A percentile compares a stretch with the other conserved stretches of the same genome.
These are phyloP conservation scores for Tragulus kanchil DNA, from an alignment of 2,113 vertebrate genomes.

Conservation along the genomic window DNA sequence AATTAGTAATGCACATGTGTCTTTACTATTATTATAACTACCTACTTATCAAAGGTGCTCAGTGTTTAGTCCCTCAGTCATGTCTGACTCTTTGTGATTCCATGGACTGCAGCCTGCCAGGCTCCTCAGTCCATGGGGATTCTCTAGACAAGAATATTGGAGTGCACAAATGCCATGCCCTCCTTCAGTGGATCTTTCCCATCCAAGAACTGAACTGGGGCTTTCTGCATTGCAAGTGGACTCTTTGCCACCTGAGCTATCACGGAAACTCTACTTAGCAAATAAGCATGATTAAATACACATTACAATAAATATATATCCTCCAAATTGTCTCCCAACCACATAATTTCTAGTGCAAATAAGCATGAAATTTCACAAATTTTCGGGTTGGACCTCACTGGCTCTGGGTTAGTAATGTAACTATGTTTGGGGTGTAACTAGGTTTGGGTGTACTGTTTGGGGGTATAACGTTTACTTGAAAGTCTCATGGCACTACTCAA, in stretches of 20 bases:
- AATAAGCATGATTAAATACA: slow-evolving; percentile 30
- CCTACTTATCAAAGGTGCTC: background rate
- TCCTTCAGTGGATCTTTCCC: too few species aligned
- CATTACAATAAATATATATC: background rate
- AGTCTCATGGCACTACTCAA: slow-evolving; percentile 3
- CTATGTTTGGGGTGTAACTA: background rate
- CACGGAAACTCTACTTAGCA: background rate
- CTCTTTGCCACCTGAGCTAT: too few species aligned
- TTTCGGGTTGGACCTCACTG: too few species aligned
- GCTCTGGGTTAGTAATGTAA: background rate
- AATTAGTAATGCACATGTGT: slow-evolving; percentile 18
- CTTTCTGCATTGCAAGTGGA: too few species aligned
- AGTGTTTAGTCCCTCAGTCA: too few species aligned
- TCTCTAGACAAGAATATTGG: too few species aligned
- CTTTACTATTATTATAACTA: slow-evolving; percentile 33
- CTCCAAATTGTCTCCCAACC: background rate
- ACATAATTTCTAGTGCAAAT: background rate
- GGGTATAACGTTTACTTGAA: background rate
- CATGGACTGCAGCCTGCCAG: too few species aligned
- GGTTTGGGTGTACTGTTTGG: background rate
- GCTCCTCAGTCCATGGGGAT: too few species aligned
- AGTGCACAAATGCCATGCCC: too few species aligned
- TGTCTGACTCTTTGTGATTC: too few species aligned
- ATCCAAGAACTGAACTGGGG: too few species aligned
- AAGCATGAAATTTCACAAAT: too few species aligned